Evolutionary conservation across 2,888 invertebrate species (phyloP), one percentile per base, ranked within the genome.

Genomic region (Carabus problematicus): DNA sequence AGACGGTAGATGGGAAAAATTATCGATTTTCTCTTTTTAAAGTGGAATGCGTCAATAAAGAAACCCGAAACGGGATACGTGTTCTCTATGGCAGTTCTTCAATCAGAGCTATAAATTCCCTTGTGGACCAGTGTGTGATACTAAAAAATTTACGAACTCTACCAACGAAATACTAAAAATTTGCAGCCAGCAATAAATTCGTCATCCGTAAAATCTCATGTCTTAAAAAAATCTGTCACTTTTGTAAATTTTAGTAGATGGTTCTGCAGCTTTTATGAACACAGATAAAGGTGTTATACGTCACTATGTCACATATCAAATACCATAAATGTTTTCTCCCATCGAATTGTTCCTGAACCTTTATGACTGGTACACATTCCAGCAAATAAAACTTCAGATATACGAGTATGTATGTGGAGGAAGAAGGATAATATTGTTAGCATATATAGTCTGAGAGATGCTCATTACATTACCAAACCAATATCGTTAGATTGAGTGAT

Each of bases 131-230:
- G 43, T 59, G 59, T 4, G 54, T 19, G 63, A 41, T 18, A 63
- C 63, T 63, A 63, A 63, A 63, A 63, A 54, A 54, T 63, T 63
- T 63, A 63, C 54, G 63, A 63, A 63, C 63, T 63, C 40, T 16
- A 63, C 11, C 8, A 52, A 41, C 54, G 54, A 63, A 54, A 52
- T 54, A 63, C 63, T 63, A 63, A 63, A 63, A 63, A 63, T 63
- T 54, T 63, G 41, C 29, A 29, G 29, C 29, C 16, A 54, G 54
- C 63, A 63, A 63, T 63, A 54, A 63, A 54, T 63, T 63, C 11
- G 2, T 29, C 40, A 11, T 40, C 54, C 63, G 41, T 63, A 63
- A 63, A 63, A 63, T 52, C 63, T 40, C 14, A 54, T 63, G 54
- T 63, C 63, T 54, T 52, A 63, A 63, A 63, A 63, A 63, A 54